Base-by-base conservation (phyloP, 2,888 invertebrate species). In the Ophion slaviceki region DNA sequence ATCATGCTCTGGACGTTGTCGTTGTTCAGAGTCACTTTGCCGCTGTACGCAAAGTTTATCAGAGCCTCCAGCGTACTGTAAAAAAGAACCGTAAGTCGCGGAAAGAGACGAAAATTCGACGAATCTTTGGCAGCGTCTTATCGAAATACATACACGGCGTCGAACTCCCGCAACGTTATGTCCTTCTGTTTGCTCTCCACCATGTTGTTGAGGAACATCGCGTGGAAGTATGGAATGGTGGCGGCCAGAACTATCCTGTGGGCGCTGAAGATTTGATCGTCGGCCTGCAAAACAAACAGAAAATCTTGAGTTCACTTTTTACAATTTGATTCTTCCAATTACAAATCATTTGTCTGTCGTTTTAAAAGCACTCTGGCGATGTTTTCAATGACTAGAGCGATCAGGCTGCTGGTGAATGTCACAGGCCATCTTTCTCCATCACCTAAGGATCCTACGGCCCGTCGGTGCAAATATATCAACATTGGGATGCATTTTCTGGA, bases 181-280 rank as follows among this genome's bases (percentile, higher is more conserved):
- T 97, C 97, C 91, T 96, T 96, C 90, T 97, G 96, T 87, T 96
- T 96, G 88, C 97, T 96, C 94, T 98, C 98, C 7, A 96, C 96
- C 97, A 98, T 97, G 92, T 98, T 97, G 93, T 97, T 96, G 40
- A 97, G 97, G 92, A 98, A 98, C 98, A 98, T 98, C 14, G 97
- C 97, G 94, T 97, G 96, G 91, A 98, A 98, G 94, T 98, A 98
- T 11, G 98, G 98, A 92, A 98, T 97, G 20, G 97, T 97, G 2
- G 97, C 97, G 3, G 98, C 97, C 81, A 98, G 94, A 20, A 98
- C 97, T 87, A 98, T 96, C 89, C 97, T 95, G 93, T 98, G 98
- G 3, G 97, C 97, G 87, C 96, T 96, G 92, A 97, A 97, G 71
- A 96, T 96, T 92, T 96, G 96, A 88, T 97, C 96, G 86, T 96